Conservation (phyloP, 2,888 invertebrate genomes). For the Cylloceria caligata region DNA sequence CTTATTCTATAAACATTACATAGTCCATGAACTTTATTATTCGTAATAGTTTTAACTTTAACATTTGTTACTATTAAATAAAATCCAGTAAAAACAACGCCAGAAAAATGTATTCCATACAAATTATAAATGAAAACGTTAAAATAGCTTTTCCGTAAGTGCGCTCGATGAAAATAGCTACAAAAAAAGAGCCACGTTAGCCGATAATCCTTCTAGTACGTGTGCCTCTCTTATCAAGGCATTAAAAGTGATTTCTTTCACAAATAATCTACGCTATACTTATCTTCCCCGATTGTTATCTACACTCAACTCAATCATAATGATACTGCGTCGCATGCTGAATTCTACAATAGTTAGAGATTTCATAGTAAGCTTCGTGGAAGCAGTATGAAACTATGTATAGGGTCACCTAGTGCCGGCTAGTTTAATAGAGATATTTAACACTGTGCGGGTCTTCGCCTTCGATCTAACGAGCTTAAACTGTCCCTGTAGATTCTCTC, state of each 20-base stretch:
- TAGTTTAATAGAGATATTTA: constrained; percentile 68
- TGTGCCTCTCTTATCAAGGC: constrained; percentile 6
- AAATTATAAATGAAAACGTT: background rate
- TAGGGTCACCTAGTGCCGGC: constrained; percentile 28
- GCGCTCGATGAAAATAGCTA: no score
- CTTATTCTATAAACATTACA: no score
- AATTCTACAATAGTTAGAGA: no score
- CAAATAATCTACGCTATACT: background rate
- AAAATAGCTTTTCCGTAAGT: no score
- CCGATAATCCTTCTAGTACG: background rate
- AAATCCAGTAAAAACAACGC: no score
- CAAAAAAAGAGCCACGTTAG: background rate
- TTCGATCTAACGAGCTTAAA: constrained; percentile 73
- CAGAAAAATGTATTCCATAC: background rate
- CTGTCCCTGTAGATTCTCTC: constrained; percentile 69
- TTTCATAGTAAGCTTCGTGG: no score
- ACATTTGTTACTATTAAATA: no score
- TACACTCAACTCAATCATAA: background rate
- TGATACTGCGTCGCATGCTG: background rate
- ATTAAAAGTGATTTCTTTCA: background rate
- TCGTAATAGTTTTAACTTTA: no score
- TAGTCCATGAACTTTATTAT: no score
- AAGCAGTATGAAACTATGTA: background rate
- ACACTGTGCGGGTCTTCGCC: constrained; percentile 68
- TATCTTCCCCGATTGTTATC: constrained; percentile 17